Evolutionary conservation across 2,888 invertebrate genomes (phyloP).

Genomic region (Amblyjoppa fuscipennis): DNA sequence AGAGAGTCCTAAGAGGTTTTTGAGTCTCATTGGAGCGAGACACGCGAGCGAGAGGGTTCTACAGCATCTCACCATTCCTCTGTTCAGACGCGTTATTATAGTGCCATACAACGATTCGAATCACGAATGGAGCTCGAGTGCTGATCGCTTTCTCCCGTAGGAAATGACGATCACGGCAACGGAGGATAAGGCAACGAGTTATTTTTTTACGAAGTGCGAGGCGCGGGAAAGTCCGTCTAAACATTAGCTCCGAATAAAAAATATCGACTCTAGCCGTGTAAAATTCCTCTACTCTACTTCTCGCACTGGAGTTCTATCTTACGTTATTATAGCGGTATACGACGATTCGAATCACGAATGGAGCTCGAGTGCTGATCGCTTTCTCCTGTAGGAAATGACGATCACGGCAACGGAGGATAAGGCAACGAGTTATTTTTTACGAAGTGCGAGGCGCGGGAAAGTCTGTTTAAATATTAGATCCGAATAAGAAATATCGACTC

Average conservation of each 20-base stretch:
- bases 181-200: background rate
- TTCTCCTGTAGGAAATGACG: conserved; percentile 52
- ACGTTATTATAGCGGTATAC: conserved; percentile 43
- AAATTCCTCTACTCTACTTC: conserved; percentile 12
- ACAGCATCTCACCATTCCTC: conserved; percentile 59
- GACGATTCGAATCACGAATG: conserved; percentile 58
- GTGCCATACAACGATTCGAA: conserved; percentile 51
- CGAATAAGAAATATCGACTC: background rate
- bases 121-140: conserved; percentile 41
- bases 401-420: conserved; percentile 3
- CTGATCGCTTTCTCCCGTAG: conserved; percentile 41
- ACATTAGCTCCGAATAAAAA: background rate
- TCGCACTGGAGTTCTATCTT: background rate
- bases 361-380: conserved; percentile 24
- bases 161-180: conserved; percentile 46
- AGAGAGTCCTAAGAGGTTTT: conserved; percentile 44
- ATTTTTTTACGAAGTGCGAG: background rate
- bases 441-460: background rate
- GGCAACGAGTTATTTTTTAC: background rate
- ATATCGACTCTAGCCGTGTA: background rate
- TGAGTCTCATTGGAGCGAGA: conserved; percentile 66
- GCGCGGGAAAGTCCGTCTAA: background rate
- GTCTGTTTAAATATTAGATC: background rate
- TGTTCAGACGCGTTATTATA: conserved; percentile 49
- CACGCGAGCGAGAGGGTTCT: conserved; percentile 67